phyloP scores from a whole-genome alignment of 2,888 invertebrate species.

The Allygus modestus region DNA sequence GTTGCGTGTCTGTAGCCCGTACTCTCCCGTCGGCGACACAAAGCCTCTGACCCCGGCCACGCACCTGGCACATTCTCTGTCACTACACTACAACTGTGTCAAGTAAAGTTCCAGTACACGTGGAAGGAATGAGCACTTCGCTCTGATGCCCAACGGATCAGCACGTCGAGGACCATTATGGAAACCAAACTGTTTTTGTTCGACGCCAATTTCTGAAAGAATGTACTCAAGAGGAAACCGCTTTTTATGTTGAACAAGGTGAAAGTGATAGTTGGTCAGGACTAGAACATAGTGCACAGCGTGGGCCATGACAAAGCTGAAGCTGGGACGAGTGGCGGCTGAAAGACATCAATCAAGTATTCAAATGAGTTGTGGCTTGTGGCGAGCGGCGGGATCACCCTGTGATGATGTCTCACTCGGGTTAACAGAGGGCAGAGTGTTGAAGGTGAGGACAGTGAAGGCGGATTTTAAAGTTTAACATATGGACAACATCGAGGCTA shows the following conservation, averaged over 20 bases:
- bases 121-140: too few relatives aligned
- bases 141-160: too few relatives aligned
- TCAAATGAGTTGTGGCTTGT: constrained; percentile 3
- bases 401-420: constrained; percentile 3
- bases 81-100: not conserved
- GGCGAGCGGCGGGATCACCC: not conserved
- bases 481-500: too few relatives aligned
- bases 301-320: not conserved
- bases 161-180: too few relatives aligned
- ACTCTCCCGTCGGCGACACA: not conserved
- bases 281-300: not conserved
- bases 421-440: not conserved
- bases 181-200: too few relatives aligned
- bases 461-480: too few relatives aligned
- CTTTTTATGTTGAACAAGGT: not conserved
- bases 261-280: not conserved
- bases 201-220: too few relatives aligned
- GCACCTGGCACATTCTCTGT: constrained; percentile 17
- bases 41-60: constrained; percentile 12
- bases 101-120: too few relatives aligned
- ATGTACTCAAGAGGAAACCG: too few relatives aligned
- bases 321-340: not conserved
- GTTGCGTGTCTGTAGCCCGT: constrained; percentile 11
- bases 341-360: constrained; percentile 43
- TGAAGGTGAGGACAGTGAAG: too few relatives aligned